Evolutionary conservation across 2,888 invertebrate species (phyloP).

Genomic region (Dorcus parallelipipedus): DNA sequence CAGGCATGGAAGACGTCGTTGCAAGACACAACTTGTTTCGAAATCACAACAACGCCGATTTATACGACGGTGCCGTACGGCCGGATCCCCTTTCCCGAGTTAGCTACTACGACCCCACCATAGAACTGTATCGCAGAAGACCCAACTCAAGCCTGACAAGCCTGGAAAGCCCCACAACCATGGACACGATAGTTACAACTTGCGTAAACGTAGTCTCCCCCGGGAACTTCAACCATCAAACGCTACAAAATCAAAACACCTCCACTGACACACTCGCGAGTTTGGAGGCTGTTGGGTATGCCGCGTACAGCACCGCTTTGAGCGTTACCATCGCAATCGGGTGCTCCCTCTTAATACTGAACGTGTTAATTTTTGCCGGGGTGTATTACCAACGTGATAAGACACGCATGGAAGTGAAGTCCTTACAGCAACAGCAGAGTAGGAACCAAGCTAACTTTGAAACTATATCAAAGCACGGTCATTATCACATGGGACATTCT

Average conservation of each 20-base stretch:
- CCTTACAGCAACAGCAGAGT: constrained; percentile 72
- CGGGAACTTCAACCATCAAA: constrained; percentile 52
- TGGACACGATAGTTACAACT: constrained; percentile 67
- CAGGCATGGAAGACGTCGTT: constrained; percentile 86
- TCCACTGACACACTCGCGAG: constrained; percentile 75
- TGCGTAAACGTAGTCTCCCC: constrained; percentile 61
- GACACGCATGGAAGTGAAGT: constrained; percentile 74
- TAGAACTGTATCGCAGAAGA: constrained; percentile 59
- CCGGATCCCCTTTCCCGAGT: constrained; percentile 75
- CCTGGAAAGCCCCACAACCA: constrained; percentile 64
- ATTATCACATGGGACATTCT: constrained; percentile 73
- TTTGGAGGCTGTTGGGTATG: constrained; percentile 74
- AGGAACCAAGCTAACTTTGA: constrained; percentile 64
- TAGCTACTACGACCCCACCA: constrained; percentile 60
- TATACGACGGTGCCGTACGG: constrained; percentile 86
- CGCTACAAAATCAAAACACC: constrained; percentile 56
- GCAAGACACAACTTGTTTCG: constrained; percentile 85
- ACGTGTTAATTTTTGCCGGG: constrained; percentile 79
- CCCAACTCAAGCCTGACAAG: constrained; percentile 58
- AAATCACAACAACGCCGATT: constrained; percentile 81
- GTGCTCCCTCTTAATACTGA: constrained; percentile 74
- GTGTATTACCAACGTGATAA: constrained; percentile 81
- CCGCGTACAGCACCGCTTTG: constrained; percentile 71
- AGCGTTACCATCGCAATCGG: constrained; percentile 80
- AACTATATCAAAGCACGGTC: constrained; percentile 76